Percentiles rank a stretch among this genome's conserved stretches.
phyloP scores from a whole-genome alignment of 2,888 invertebrate genomes.

The Drosophila mettleri region DNA sequence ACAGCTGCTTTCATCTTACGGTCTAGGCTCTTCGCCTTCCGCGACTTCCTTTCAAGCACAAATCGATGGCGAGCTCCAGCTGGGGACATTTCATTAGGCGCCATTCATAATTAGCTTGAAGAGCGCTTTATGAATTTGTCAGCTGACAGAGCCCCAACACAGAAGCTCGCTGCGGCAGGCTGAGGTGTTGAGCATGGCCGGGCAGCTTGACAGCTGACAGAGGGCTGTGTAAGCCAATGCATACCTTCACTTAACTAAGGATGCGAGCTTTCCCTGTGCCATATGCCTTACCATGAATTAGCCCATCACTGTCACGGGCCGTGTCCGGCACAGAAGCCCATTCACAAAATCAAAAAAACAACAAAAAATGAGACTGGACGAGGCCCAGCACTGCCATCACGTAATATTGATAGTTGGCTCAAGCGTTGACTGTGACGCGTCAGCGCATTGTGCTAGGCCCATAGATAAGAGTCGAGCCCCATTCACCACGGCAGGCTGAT shows the following conservation, averaged over 20 bases:
- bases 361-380: neutral
- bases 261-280: conserved; percentile 6
- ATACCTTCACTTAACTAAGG: conserved; percentile 31
- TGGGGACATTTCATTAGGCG: conserved; percentile 12
- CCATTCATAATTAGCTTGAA: conserved; percentile 24
- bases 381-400: conserved; percentile 22
- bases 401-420: conserved; percentile 69
- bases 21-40: neutral
- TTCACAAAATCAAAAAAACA: conserved; percentile 23
- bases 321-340: conserved; percentile 54
- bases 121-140: conserved; percentile 55
- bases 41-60: neutral
- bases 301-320: conserved; percentile 65
- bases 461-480: conserved; percentile 51
- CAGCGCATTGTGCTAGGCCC: conserved; percentile 48
- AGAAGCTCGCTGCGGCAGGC: neutral
- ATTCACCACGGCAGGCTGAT: conserved; percentile 12
- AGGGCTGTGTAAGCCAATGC: conserved; percentile 10
- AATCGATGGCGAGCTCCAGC: neutral
- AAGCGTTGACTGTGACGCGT: conserved; percentile 62
- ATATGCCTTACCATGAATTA: conserved; percentile 54
- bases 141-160: conserved; percentile 11
- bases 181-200: too few species aligned
- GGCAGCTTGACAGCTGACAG: conserved; percentile 22
- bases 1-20: conserved; percentile 1